Conservation (phyloP, 1,140 invertebrate genomes). For the Drepana arcuata region DNA sequence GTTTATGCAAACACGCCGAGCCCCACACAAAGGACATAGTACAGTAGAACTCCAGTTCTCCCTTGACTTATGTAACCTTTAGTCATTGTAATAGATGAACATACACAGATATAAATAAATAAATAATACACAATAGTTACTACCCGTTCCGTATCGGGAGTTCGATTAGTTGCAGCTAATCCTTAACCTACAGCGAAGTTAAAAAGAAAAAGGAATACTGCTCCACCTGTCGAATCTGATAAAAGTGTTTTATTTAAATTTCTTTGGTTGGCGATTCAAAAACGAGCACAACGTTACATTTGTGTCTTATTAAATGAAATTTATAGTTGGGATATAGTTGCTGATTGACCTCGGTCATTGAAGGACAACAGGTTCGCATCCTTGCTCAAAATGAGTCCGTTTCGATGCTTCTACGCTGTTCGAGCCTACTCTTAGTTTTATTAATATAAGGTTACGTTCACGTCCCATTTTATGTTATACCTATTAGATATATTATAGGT, state of each 20-base stretch:
- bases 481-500: too few species aligned
- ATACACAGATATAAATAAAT: too few species aligned
- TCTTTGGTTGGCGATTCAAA: slow-evolving; percentile 55
- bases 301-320: slow-evolving; percentile 72
- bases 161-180: slow-evolving; percentile 61
- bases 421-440: too few species aligned
- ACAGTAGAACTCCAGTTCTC: too few species aligned
- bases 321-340: slow-evolving; percentile 61
- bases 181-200: slow-evolving; percentile 65
- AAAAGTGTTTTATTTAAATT: slow-evolving; percentile 70
- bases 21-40: too few species aligned
- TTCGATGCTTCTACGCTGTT: too few species aligned
- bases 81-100: too few species aligned
- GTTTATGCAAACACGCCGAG: too few species aligned
- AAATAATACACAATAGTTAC: slow-evolving; percentile 8
- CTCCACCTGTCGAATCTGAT: slow-evolving; percentile 70
- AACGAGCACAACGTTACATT: slow-evolving; percentile 56
- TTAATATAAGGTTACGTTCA: too few species aligned
- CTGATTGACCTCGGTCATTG: slow-evolving; percentile 66
- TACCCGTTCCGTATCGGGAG: slow-evolving; percentile 44
- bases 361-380: slow-evolving; percentile 42
- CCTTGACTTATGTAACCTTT: too few species aligned
- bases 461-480: too few species aligned
- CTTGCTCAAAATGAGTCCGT: slow-evolving; percentile 47
- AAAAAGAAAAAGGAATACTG: slow-evolving; percentile 43